A percentile compares a stretch with the other conserved stretches of the same genome.
These are phyloP conservation scores for Tortrix viridana DNA, from an alignment of 2,888 invertebrate genomes.

Conservation along the genomic window DNA sequence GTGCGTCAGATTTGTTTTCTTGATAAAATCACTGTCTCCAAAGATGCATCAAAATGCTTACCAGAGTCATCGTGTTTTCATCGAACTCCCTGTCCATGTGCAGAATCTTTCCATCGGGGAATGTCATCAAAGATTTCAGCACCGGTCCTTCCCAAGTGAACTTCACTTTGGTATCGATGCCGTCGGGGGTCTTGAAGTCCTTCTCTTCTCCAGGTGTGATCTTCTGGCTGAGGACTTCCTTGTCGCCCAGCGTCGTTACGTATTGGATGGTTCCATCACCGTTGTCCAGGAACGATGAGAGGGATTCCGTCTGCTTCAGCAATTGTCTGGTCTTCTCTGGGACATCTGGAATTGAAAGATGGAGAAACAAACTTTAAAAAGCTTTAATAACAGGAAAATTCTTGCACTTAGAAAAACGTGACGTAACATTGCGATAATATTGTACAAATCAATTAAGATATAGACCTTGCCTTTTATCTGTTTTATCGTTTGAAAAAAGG, in stretches of 20 bases:
- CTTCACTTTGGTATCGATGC: conserved; percentile 33
- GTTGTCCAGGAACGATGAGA: conserved; percentile 37
- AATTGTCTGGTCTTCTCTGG: conserved; percentile 35
- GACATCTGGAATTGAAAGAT: conserved; percentile 22
- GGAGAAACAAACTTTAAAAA: background rate
- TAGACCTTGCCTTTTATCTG: too few relatives aligned
- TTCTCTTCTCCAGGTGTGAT: conserved; percentile 32
- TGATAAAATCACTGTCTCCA: too few relatives aligned
- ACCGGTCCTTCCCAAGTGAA: conserved; percentile 38
- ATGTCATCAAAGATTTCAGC: conserved; percentile 35
- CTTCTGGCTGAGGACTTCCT: conserved; percentile 34
- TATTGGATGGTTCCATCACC: conserved; percentile 41
- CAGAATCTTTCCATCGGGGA: conserved; percentile 35
- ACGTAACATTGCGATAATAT: too few relatives aligned
- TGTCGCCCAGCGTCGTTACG: conserved; percentile 21
- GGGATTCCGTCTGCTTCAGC: conserved; percentile 31
- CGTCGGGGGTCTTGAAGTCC: conserved; percentile 41
- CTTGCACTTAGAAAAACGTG: too few relatives aligned
- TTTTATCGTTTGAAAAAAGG: too few relatives aligned
- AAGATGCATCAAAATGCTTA: conserved; percentile 29
- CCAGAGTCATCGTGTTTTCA: conserved; percentile 37
- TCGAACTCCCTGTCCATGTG: conserved; percentile 36
- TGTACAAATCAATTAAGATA: too few relatives aligned
- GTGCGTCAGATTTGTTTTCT: too few relatives aligned
- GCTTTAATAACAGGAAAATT: background rate